A percentile compares a stretch with the other conserved stretches of the same genome.
Conservation (phyloP, 2,888 invertebrate genomes). For the Apoderus coryli region DNA sequence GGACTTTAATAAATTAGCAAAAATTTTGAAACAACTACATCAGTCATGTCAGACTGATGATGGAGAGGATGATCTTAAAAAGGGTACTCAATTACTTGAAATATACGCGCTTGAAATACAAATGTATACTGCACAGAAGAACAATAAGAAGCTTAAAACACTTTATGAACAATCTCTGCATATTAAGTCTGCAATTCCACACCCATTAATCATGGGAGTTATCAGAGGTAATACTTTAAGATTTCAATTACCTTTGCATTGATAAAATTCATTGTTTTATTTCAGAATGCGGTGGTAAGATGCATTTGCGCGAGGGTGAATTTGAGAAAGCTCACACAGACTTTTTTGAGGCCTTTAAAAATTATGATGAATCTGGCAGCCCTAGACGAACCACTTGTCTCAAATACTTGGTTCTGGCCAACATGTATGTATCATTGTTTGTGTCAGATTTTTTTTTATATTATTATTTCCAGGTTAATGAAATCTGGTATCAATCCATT, state of each 20-base stretch:
- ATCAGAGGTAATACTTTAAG: constrained; percentile 58
- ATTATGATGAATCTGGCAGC: constrained; percentile 98
- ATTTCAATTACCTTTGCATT: not conserved
- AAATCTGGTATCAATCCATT: constrained; percentile 99
- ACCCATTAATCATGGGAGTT: constrained; percentile 98
- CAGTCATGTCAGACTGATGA: constrained; percentile 97
- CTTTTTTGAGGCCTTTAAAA: constrained; percentile 99
- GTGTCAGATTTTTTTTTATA: constrained; percentile 3
- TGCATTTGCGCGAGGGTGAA: constrained; percentile 97
- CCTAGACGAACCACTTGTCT: constrained; percentile 92
- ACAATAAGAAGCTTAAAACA: constrained; percentile 93
- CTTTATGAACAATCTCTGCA: constrained; percentile 96
- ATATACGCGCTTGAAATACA: constrained; percentile 99
- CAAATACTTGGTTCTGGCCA: constrained; percentile 95
- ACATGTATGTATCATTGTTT: constrained; percentile 68
- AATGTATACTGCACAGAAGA: constrained; percentile 99
- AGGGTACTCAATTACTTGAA: constrained; percentile 93
- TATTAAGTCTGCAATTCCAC: constrained; percentile 99
- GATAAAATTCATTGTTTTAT: no score
- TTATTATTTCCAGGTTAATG: constrained; percentile 60
- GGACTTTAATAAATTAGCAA: constrained; percentile 87
- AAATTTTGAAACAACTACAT: constrained; percentile 93
- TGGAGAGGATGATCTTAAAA: constrained; percentile 94
- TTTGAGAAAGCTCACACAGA: constrained; percentile 99
- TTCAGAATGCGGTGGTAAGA: constrained; percentile 95